phyloP scores from a whole-genome alignment of 2,113 vertebrate species.

The Zapornia atra region DNA sequence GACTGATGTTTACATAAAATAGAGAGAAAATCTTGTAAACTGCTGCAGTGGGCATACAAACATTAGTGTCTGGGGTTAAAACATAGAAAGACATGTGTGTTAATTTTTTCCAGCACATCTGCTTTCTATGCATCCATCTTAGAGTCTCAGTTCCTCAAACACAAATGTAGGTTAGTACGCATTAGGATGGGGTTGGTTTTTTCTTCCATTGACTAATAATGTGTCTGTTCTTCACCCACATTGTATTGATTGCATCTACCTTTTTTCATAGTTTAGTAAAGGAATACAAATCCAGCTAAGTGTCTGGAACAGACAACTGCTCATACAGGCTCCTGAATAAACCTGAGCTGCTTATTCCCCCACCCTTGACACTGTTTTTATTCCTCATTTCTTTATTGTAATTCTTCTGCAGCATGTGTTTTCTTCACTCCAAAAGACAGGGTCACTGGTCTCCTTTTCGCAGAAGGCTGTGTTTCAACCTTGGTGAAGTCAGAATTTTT shows the following conservation, averaged over 20 bases:
- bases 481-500: neutral
- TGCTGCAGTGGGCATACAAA: neutral
- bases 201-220: neutral
- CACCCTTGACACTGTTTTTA: neutral
- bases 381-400: neutral
- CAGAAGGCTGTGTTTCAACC: neutral
- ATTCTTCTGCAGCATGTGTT: neutral
- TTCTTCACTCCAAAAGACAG: neutral
- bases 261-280: neutral
- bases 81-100: rapidly evolving
- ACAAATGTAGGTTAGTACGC: neutral
- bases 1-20: neutral
- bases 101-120: neutral
- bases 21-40: neutral
- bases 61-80: neutral
- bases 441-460: neutral
- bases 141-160: neutral
- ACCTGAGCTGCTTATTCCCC: neutral
- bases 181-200: neutral
- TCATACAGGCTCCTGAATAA: neutral
- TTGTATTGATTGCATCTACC: neutral
- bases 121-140: neutral
- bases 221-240: neutral
- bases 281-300: neutral
- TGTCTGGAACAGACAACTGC: neutral